Evolutionary conservation across 1,140 invertebrate genomes (phyloP).

Genomic region (Wasmannia auropunctata): DNA sequence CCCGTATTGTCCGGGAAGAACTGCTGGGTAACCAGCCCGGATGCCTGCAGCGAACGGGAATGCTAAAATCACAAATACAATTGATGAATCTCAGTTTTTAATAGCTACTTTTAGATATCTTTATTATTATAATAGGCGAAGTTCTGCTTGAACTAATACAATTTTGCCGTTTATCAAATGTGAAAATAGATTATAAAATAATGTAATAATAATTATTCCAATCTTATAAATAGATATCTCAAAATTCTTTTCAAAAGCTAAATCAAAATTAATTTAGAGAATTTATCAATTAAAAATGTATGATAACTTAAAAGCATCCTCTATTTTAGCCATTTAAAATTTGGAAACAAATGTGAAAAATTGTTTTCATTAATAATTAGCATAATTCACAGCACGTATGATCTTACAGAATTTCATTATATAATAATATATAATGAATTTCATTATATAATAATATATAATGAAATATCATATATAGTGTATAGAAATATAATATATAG

Average conservation of each 20-base stretch:
- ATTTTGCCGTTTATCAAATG: not conserved
- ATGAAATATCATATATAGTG: no score
- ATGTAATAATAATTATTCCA: not conserved
- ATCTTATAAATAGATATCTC: not conserved
- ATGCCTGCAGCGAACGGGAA: constrained; percentile 89
- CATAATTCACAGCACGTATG: not conserved
- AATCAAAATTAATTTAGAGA: not conserved
- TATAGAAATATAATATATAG: no score
- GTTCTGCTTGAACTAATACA: not conserved
- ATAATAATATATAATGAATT: no score
- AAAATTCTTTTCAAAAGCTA: not conserved
- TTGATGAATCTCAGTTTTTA: constrained; percentile 58
- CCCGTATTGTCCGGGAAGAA: constrained; percentile 90
- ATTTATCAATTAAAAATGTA: not conserved
- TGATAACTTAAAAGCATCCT: not conserved
- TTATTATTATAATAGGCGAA: not conserved
- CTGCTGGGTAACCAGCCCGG: constrained; percentile 89
- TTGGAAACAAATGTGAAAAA: not conserved
- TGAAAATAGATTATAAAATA: not conserved
- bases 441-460: no score
- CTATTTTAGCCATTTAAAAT: not conserved
- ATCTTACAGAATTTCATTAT: not conserved
- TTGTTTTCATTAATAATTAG: not conserved
- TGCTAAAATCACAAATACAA: constrained; percentile 83
- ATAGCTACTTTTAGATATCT: constrained; percentile 33